A percentile compares a stretch with the other conserved stretches of the same genome.
phyloP scores from a whole-genome alignment of 1,140 invertebrate genomes.

The Calliphora vicina region DNA sequence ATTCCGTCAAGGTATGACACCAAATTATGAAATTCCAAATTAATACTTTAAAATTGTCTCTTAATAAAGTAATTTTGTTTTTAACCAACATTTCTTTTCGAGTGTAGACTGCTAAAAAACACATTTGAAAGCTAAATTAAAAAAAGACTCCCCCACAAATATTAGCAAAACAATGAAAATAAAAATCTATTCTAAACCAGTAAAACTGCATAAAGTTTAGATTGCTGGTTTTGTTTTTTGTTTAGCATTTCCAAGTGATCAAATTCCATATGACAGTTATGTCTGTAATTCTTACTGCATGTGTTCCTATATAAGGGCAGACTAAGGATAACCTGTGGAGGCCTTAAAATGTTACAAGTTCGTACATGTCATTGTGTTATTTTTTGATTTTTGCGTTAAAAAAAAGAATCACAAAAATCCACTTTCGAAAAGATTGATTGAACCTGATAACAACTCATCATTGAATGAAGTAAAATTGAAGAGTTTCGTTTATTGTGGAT shows the following conservation, averaged over 20 bases:
- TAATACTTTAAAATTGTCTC: too few relatives aligned
- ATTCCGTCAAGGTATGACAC: too few relatives aligned
- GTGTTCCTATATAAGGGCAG: background rate
- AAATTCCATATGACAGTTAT: conserved; percentile 32
- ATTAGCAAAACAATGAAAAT: background rate
- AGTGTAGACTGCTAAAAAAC: background rate
- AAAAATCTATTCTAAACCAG: background rate
- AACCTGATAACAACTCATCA: conserved; percentile 18
- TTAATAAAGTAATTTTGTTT: too few relatives aligned
- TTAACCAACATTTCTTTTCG: background rate
- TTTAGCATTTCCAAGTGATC: background rate
- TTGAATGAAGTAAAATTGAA: background rate
- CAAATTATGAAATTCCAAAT: too few relatives aligned
- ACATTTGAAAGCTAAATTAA: background rate
- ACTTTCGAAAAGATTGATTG: conserved; percentile 26
- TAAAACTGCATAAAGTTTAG: background rate
- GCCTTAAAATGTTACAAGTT: conserved; percentile 10
- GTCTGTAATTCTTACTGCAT: background rate
- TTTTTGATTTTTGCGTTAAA: conserved; percentile 11
- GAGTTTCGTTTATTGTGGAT: background rate
- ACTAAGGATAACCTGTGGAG: conserved; percentile 22
- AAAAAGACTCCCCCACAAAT: background rate
- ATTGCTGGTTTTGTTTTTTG: background rate
- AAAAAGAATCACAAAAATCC: background rate
- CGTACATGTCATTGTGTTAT: background rate